Conservation (phyloP, 1,140 invertebrate species). For the Scaptomyza hsui region DNA sequence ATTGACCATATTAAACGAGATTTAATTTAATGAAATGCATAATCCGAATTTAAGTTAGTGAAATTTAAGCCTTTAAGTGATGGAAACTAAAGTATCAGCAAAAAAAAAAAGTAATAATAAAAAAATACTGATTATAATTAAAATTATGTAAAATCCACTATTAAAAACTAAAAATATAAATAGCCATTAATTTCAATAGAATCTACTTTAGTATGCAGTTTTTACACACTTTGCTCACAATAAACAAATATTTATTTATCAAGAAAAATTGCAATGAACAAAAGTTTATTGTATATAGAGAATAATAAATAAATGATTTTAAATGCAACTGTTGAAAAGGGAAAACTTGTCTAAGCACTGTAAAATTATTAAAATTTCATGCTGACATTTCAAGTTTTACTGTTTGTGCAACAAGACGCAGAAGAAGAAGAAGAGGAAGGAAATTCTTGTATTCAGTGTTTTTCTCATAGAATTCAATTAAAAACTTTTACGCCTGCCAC, state of each 20-base stretch:
- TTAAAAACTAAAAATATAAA: no score
- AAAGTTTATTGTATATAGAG: conserved; percentile 44
- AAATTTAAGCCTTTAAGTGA: no score
- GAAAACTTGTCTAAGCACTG: conserved; percentile 21
- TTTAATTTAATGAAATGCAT: no score
- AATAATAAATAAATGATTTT: conserved; percentile 41
- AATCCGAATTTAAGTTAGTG: no score
- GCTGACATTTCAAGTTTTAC: conserved; percentile 63
- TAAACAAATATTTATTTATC: conserved; percentile 24
- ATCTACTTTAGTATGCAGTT: no score
- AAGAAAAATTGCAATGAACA: conserved; percentile 44
- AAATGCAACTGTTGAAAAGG: conserved; percentile 49
- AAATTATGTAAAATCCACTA: no score
- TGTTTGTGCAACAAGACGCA: conserved; percentile 69
- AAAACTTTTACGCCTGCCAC: conserved; percentile 60
- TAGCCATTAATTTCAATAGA: no score
- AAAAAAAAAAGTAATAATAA: no score
- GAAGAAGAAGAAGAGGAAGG: conserved; percentile 41
- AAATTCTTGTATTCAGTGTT: conserved; percentile 25
- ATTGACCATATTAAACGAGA: neutral
- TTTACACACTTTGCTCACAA: no score
- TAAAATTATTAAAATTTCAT: conserved; percentile 50
- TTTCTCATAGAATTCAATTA: conserved; percentile 75
- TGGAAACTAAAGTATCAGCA: no score
- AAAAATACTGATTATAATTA: no score